Base-by-base conservation (phyloP, 2,797 vertebrate genomes). In the Onychomys torridus region DNA sequence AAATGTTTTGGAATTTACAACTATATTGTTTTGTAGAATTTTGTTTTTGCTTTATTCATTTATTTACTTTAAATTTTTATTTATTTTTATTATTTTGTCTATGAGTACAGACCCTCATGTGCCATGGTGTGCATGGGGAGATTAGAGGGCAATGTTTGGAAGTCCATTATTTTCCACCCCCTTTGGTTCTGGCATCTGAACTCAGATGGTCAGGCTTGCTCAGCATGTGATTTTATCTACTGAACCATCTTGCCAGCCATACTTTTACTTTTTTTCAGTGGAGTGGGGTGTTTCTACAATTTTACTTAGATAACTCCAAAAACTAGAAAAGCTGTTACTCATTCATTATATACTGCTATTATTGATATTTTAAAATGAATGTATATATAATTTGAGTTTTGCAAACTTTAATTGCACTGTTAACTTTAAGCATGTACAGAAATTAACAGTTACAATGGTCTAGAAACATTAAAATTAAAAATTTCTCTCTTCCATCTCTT, bases 371-470 rank as follows among this genome's bases (percentile, higher is more conserved):
- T 67, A 13, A 67, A 85, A 63, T 43, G 23, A 43, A 43, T 85
- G 16, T 71, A 27, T 17, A 67, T 67, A 75, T 73, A 73, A 89
- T 43, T 40, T 57, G 27, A 59, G 10, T 2, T 89, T 43, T 89
- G 16, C 25, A 43, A 88, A 88, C 13, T 40, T 75, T 59, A 75
- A 5, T 12, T 34, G 17, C 25, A 59, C 37, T 59, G 37, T 89
- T 57, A 75, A 59, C 16, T 59, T 88, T 89, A 61, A 55, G 98
- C 98, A 98, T 73, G 52, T 55, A 87, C 25, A 57, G 98, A 98
- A 98, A 98, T 99, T 98, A 98, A 98, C 98, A 99, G 99, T 98
- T 98, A 98, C 99, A 99, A 98, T 98, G 98, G 98, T 99, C 98
- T 99, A 99, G 98, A 99, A 99, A 99, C 97, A 98, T 99, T 99